Evolutionary conservation across 2,113 vertebrate species (phyloP).

Genomic region (Etheostoma spectabile): DNA sequence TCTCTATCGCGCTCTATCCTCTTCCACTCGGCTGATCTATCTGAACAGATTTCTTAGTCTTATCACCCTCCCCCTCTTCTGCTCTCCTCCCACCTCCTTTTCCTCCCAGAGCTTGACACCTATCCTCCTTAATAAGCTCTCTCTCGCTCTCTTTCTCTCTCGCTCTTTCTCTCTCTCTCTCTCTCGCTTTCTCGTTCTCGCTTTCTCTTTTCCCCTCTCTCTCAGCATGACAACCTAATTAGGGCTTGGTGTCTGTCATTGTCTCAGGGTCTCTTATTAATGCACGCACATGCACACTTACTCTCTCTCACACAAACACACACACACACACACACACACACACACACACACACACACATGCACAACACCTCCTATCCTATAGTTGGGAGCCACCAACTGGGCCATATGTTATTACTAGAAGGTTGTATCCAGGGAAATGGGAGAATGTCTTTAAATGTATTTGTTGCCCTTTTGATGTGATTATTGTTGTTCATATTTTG

Average conservation of each 20-base stretch:
- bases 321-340: constrained; percentile 21
- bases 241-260: constrained; percentile 81
- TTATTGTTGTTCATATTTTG: background rate
- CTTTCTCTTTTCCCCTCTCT: constrained; percentile 59
- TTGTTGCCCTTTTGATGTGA: constrained; percentile 5
- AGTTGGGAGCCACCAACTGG: constrained; percentile 44
- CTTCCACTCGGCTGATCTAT: no score
- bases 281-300: constrained; percentile 51
- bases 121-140: constrained; percentile 79
- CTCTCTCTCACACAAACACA: constrained; percentile 39
- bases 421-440: background rate
- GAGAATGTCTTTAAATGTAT: constrained; percentile 28
- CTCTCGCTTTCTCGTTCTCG: constrained; percentile 12
- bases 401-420: constrained; percentile 43
- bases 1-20: no score
- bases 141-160: constrained; percentile 62
- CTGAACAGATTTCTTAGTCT: no score
- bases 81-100: constrained; percentile 66
- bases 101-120: constrained; percentile 78
- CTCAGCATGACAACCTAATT: constrained; percentile 83
- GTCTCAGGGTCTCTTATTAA: constrained; percentile 79
- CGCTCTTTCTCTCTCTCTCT: constrained; percentile 51
- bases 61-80: constrained; percentile 29
- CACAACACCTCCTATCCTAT: constrained; percentile 33
- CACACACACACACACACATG: constrained; percentile 33